Conservation (phyloP, 2,888 invertebrate genomes). For the Mythimna ferrago region DNA sequence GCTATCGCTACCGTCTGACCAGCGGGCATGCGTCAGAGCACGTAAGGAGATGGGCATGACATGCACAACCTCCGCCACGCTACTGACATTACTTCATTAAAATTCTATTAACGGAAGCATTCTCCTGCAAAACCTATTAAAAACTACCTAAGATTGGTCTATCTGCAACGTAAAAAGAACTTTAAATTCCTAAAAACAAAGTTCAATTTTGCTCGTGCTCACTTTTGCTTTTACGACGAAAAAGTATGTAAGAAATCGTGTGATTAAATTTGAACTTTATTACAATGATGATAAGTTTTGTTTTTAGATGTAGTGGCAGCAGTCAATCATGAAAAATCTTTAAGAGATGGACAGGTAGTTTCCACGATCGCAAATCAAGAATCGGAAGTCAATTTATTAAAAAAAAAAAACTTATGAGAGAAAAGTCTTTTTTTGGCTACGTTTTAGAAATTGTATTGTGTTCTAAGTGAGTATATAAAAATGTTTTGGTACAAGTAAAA, state of each 20-base stretch:
- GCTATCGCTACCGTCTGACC: conserved; percentile 70
- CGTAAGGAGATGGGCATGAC: conserved; percentile 89
- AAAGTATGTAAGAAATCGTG: background rate
- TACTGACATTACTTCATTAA: conserved; percentile 90
- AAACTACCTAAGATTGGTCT: conserved; percentile 47
- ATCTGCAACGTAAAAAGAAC: conserved; percentile 57
- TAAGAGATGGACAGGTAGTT: conserved; percentile 77
- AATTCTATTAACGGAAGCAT: conserved; percentile 91
- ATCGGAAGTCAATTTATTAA: conserved; percentile 83
- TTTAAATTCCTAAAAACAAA: background rate
- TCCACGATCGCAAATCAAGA: conserved; percentile 77
- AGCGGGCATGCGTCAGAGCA: conserved; percentile 80
- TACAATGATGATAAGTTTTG: conserved; percentile 33
- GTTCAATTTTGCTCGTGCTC: conserved; percentile 43
- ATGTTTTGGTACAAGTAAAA: conserved; percentile 46
- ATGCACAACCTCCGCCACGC: conserved; percentile 82
- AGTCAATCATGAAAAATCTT: conserved; percentile 74
- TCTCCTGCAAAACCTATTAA: conserved; percentile 74
- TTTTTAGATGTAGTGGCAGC: conserved; percentile 57
- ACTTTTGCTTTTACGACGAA: conserved; percentile 7
- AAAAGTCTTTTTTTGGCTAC: conserved; percentile 63
- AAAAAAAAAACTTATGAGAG: conserved; percentile 65
- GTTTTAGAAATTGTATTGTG: conserved; percentile 53
- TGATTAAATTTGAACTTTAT: conserved; percentile 58
- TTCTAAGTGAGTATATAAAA: conserved; percentile 11